phyloP scores from a whole-genome alignment of 1,140 invertebrate species.

The Andrena cerasifolii region DNA sequence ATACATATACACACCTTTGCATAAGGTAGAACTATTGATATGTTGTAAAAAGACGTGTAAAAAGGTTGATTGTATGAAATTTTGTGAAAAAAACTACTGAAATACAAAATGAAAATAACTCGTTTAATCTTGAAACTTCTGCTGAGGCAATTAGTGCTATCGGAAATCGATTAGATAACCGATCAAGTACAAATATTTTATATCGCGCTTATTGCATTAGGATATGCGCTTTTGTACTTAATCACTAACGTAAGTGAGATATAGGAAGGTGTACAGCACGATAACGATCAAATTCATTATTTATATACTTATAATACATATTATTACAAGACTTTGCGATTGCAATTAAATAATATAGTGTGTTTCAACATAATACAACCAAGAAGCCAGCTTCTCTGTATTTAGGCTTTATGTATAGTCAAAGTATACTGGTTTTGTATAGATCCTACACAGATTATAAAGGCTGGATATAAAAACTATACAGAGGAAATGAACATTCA shows the following conservation, averaged over 20 bases:
- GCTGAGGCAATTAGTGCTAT: conserved; percentile 45
- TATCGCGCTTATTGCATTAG: no score
- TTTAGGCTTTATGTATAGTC: neutral
- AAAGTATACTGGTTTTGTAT: neutral
- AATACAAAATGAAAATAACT: neutral
- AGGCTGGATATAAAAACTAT: conserved; percentile 41
- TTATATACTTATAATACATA: conserved; percentile 46
- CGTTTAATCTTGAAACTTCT: conserved; percentile 26
- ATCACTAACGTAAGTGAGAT: neutral
- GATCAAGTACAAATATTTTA: neutral
- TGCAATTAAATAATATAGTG: conserved; percentile 27
- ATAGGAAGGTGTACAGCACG: neutral
- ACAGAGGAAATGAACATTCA: conserved; percentile 32
- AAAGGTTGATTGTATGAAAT: conserved; percentile 31
- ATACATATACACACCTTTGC: neutral
- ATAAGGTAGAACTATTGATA: neutral
- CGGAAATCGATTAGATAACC: neutral
- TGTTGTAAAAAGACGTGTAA: conserved; percentile 27
- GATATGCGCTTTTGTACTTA: neutral
- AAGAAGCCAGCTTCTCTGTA: conserved; percentile 53
- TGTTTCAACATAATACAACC: conserved; percentile 33
- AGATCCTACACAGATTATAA: conserved; percentile 25
- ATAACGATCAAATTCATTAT: conserved; percentile 31
- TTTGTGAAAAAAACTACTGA: conserved; percentile 12
- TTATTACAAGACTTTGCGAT: conserved; percentile 30